phyloP scores from a whole-genome alignment of 2,797 vertebrate species.

The Sebastes reedi region DNA sequence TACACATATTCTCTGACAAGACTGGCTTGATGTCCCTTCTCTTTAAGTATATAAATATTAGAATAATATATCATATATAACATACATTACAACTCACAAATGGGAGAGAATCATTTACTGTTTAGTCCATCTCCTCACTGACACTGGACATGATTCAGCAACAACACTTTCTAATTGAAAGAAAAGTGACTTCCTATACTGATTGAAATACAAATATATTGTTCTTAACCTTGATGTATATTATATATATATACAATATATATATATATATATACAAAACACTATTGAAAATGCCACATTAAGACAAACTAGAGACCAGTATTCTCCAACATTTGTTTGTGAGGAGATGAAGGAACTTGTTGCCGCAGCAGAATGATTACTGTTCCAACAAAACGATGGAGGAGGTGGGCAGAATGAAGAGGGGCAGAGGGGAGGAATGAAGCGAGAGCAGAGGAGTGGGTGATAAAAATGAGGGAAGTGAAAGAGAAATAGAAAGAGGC shows the following conservation, averaged over 20 bases:
- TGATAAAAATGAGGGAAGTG: slow-evolving; percentile 13
- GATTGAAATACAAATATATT: background rate
- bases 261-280: background rate
- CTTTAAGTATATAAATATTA: background rate
- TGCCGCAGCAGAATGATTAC: slow-evolving; percentile 20
- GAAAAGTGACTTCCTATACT: background rate
- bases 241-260: background rate
- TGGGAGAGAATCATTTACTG: background rate
- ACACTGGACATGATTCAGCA: accelerated
- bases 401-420: slow-evolving; percentile 29
- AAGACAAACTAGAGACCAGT: background rate
- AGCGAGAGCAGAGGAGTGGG: slow-evolving; percentile 18
- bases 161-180: too few relatives aligned
- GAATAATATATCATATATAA: background rate
- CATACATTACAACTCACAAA: background rate
- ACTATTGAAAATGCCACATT: background rate
- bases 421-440: slow-evolving; percentile 6
- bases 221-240: background rate
- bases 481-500: background rate
- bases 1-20: background rate
- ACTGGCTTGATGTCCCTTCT: background rate
- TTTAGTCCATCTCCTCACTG: background rate
- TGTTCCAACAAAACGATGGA: slow-evolving; percentile 17
- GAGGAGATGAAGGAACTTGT: slow-evolving; percentile 40
- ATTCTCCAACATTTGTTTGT: background rate